Percentiles rank a stretch among this genome's conserved stretches.
Evolutionary conservation across 2,888 invertebrate species (phyloP).

Genomic region (Eupithecia pulchellata): DNA sequence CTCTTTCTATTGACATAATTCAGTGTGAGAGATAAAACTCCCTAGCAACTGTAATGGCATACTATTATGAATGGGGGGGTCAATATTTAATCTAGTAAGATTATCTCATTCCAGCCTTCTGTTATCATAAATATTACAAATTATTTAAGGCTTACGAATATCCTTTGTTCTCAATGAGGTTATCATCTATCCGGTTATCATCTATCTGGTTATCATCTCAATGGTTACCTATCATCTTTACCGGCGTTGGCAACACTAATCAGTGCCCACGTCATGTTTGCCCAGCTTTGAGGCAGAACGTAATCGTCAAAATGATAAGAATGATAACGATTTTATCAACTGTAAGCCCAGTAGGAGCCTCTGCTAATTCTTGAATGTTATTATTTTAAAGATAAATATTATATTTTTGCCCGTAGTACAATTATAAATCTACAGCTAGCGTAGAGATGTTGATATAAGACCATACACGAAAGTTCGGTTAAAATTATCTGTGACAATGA

Average conservation of each 20-base stretch:
- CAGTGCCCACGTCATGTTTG: slow-evolving; percentile 7
- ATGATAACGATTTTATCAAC: slow-evolving; percentile 2
- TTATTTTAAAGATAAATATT: neutral
- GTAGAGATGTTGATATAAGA: neutral
- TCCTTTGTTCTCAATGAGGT: slow-evolving; percentile 7
- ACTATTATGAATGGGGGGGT: too few relatives aligned
- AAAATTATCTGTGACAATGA: neutral
- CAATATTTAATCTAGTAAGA: too few relatives aligned
- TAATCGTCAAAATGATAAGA: slow-evolving; percentile 10
- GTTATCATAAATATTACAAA: neutral
- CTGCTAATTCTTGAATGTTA: neutral
- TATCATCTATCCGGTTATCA: too few relatives aligned
- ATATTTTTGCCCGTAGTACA: neutral
- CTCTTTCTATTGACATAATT: too few relatives aligned
- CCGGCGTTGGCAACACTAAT: slow-evolving; percentile 8
- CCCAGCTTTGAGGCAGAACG: slow-evolving; percentile 3
- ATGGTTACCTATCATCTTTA: too few relatives aligned
- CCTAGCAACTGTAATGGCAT: too few relatives aligned
- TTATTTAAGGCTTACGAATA: neutral
- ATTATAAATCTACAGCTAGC: neutral
- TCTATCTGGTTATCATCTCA: too few relatives aligned
- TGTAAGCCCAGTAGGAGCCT: slow-evolving; percentile 4
- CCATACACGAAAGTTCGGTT: neutral
- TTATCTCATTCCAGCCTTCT: neutral
- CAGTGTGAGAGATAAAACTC: too few relatives aligned